These are phyloP conservation scores for Tetranychus urticae DNA, from an alignment of 1,140 invertebrate genomes.

Conservation along the genomic window DNA sequence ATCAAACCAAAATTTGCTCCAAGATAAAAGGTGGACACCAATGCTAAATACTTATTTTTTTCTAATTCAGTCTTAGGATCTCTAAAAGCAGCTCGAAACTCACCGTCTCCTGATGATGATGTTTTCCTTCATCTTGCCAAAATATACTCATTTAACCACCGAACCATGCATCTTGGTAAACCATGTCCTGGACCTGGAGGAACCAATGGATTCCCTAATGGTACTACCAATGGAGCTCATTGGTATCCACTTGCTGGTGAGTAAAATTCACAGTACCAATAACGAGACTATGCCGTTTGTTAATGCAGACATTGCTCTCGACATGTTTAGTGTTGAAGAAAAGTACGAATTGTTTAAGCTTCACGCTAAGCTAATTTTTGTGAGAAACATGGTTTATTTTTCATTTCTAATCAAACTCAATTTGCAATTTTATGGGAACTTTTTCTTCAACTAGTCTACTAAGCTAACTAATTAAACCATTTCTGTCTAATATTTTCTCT, in stretches of 20 bases:
- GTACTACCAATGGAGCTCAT: conserved; percentile 72
- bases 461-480: too few relatives aligned
- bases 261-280: not conserved
- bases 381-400: too few relatives aligned
- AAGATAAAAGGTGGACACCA: not conserved
- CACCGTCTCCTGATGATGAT: conserved; percentile 16
- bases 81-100: not conserved
- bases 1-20: not conserved
- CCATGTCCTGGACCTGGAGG: conserved; percentile 11
- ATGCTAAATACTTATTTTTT: not conserved
- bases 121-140: conserved; percentile 17
- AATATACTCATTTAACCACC: conserved; percentile 20
- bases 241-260: conserved; percentile 68
- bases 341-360: too few relatives aligned
- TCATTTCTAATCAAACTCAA: too few relatives aligned
- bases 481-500: too few relatives aligned
- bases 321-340: too few relatives aligned
- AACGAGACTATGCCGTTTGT: too few relatives aligned
- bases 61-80: not conserved
- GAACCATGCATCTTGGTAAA: conserved; percentile 18
- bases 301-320: too few relatives aligned
- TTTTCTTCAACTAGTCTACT: too few relatives aligned
- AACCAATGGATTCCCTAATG: conserved; percentile 47
- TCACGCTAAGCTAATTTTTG: too few relatives aligned
- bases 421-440: too few relatives aligned